Percentiles rank a stretch among this genome's conserved stretches.
Conservation (phyloP, 2,113 vertebrate genomes). For the Melanostigma gelatinosum region DNA sequence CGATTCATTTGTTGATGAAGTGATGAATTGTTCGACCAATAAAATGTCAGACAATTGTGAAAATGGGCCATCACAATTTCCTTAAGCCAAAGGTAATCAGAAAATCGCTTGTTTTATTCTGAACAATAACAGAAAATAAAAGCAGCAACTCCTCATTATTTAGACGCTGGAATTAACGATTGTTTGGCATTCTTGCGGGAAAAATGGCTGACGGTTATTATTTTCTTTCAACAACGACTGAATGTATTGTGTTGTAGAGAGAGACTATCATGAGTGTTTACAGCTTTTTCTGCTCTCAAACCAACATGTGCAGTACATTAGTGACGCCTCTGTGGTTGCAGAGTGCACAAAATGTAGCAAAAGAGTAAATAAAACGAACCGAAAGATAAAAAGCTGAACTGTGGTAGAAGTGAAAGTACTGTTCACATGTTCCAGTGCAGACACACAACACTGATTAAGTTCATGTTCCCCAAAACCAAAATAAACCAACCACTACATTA, state of each 20-base stretch:
- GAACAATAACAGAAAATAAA: not conserved
- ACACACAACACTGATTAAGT: conserved; percentile 34
- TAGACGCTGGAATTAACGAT: not conserved
- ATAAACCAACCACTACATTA: conserved; percentile 37
- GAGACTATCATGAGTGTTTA: conserved; percentile 20
- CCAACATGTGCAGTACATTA: not conserved
- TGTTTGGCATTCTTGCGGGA: not conserved
- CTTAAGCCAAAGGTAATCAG: not conserved
- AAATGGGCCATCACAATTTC: not conserved
- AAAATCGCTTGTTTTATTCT: not conserved
- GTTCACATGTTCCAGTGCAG: not conserved
- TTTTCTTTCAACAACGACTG: not conserved
- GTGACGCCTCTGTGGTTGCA: not conserved
- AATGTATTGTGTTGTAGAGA: not conserved
- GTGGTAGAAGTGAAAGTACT: not conserved
- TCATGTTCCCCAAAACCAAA: conserved; percentile 37
- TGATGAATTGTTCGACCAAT: not conserved
- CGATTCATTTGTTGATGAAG: not conserved
- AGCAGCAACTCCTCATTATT: not conserved
- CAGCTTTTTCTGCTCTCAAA: not conserved
- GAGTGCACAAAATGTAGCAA: not conserved
- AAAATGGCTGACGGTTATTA: not conserved
- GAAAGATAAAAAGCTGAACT: conserved; percentile 9
- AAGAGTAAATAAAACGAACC: not conserved
- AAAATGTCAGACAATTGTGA: not conserved